Evolutionary conservation across 2,797 vertebrate species (phyloP).

Genomic region (Mormyrops attenuatus): DNA sequence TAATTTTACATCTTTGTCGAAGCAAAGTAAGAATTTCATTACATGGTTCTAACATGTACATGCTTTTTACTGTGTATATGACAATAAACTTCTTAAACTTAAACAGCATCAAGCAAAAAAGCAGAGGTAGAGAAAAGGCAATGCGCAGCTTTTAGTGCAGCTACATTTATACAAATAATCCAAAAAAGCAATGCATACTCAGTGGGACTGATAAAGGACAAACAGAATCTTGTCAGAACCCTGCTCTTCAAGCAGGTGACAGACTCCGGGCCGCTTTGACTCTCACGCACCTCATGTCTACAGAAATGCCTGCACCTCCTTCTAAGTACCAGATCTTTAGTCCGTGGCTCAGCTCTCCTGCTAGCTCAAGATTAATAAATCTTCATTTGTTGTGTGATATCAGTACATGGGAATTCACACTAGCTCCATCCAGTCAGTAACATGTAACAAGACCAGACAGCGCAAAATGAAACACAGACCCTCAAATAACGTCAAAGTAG

Average conservation of each 20-base stretch:
- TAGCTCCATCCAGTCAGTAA: background rate
- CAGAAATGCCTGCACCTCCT: background rate
- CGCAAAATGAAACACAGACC: background rate
- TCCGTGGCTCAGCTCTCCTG: background rate
- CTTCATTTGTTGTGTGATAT: background rate
- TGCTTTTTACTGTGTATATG: too few species aligned
- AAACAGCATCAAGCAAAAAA: too few species aligned
- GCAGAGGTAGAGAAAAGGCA: background rate
- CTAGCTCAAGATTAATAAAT: background rate
- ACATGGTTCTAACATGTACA: too few species aligned
- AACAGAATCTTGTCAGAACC: background rate
- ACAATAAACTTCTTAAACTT: too few species aligned
- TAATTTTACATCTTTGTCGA: too few species aligned
- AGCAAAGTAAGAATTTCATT: too few species aligned
- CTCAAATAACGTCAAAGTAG: background rate
- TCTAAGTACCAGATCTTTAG: background rate
- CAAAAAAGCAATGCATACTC: background rate
- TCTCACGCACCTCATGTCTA: background rate
- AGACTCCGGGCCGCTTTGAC: background rate
- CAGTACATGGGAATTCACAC: background rate
- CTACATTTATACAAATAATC: background rate
- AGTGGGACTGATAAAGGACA: background rate
- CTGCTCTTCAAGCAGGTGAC: background rate
- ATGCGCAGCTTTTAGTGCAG: background rate
- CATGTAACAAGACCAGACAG: background rate